These are phyloP conservation scores for Drosophila meridiana DNA, from an alignment of 2,888 invertebrate species.

Conservation along the genomic window DNA sequence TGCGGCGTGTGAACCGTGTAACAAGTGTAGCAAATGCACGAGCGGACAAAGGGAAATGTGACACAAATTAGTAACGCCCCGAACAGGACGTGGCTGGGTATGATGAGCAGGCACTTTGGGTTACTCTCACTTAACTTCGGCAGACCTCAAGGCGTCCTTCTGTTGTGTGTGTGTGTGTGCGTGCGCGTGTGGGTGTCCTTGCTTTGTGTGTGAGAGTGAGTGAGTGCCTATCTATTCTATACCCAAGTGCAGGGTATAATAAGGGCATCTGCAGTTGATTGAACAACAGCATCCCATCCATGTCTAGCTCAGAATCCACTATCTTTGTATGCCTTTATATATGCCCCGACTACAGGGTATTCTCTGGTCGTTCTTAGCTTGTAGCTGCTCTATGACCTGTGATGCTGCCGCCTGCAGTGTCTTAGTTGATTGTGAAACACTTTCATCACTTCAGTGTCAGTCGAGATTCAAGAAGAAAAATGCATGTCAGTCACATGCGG, in stretches of 20 bases:
- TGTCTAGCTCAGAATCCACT: too few species aligned
- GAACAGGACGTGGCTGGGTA: slow-evolving; percentile 16
- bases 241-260: neutral
- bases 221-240: slow-evolving; percentile 8
- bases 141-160: slow-evolving; percentile 64
- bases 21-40: slow-evolving; percentile 74
- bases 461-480: slow-evolving; percentile 44
- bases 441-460: slow-evolving; percentile 76
- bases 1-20: slow-evolving; percentile 78
- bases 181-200: neutral
- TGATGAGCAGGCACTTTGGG: slow-evolving; percentile 7
- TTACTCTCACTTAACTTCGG: slow-evolving; percentile 20
- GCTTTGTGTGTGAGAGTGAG: slow-evolving; percentile 6
- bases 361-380: neutral
- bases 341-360: neutral
- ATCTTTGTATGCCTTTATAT: too few species aligned
- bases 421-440: slow-evolving; percentile 78
- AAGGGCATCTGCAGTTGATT: too few species aligned
- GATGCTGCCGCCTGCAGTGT: slow-evolving; percentile 73
- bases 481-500: slow-evolving; percentile 65
- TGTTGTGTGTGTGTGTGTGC: slow-evolving; percentile 59
- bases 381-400: slow-evolving; percentile 32
- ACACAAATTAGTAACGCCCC: slow-evolving; percentile 82
- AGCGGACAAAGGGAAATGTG: slow-evolving; percentile 65
- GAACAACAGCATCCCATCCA: too few species aligned